A percentile compares a stretch with the other conserved stretches of the same genome.
phyloP scores from a whole-genome alignment of 2,888 invertebrate species.

The Prenolepis imparis region DNA sequence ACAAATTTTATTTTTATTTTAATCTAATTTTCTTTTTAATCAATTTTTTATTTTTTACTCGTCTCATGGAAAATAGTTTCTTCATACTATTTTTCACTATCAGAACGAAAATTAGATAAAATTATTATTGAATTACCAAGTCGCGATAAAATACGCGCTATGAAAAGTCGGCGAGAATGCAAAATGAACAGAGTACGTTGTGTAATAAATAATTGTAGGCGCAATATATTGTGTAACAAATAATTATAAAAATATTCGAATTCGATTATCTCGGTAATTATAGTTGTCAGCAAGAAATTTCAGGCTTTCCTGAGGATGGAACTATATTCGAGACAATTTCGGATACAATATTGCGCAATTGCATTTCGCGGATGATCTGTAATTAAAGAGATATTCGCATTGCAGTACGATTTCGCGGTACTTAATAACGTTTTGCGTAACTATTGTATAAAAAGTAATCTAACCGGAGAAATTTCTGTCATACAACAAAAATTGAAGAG shows the following conservation, averaged over 20 bases:
- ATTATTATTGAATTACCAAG: slow-evolving; percentile 20
- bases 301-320: slow-evolving; percentile 4
- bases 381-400: slow-evolving; percentile 62
- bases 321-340: slow-evolving; percentile 19
- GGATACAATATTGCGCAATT: slow-evolving; percentile 12
- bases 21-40: neutral
- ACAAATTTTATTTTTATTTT: neutral
- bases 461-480: neutral
- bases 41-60: neutral
- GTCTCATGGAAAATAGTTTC: neutral
- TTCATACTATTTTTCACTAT: neutral
- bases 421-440: slow-evolving; percentile 59
- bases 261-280: slow-evolving; percentile 51
- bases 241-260: slow-evolving; percentile 32
- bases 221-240: slow-evolving; percentile 17
- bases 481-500: slow-evolving; percentile 16
- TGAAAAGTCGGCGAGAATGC: neutral
- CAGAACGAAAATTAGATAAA: neutral
- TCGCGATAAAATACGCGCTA: neutral
- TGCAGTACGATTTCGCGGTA: slow-evolving; percentile 43
- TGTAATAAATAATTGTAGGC: slow-evolving; percentile 24
- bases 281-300: slow-evolving; percentile 9
- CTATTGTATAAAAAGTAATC: slow-evolving; percentile 26
- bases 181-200: slow-evolving; percentile 15
- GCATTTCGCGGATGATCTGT: slow-evolving; percentile 39